phyloP scores from a whole-genome alignment of 1,140 invertebrate genomes.

The Rhizoglyphus robini region DNA sequence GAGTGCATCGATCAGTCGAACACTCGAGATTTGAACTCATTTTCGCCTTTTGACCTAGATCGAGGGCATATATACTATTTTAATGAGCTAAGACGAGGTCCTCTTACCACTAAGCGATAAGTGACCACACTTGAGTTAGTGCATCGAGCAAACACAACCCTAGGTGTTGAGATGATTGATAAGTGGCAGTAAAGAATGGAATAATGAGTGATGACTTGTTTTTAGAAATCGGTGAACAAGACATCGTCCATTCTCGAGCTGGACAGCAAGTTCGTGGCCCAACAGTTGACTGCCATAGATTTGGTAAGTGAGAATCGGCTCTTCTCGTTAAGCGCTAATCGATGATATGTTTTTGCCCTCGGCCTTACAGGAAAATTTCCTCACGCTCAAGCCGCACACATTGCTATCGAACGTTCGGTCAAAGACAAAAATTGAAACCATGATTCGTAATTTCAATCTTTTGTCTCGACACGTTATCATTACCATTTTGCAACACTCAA shows the following conservation, averaged over 20 bases:
- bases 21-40: no score
- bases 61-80: no score
- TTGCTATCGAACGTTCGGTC: conserved; percentile 11
- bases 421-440: conserved; percentile 19
- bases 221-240: conserved; percentile 19
- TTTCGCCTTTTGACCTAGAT: no score
- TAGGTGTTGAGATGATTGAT: no score
- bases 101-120: no score
- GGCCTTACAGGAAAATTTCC: conserved; percentile 22
- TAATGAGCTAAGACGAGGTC: no score
- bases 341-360: neutral
- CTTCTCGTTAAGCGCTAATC: no score
- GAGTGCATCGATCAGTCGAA: no score
- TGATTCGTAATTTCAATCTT: conserved; percentile 24
- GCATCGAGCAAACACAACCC: no score
- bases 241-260: conserved; percentile 20
- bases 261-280: conserved; percentile 22
- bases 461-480: conserved; percentile 23
- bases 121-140: no score
- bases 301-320: conserved; percentile 9
- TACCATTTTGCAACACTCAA: conserved; percentile 21
- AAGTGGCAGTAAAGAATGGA: no score
- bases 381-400: conserved; percentile 22
- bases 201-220: no score
- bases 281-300: conserved; percentile 25